These are phyloP conservation scores for Urocitellus parryii DNA, from an alignment of 2,113 vertebrate species.

Conservation along the genomic window DNA sequence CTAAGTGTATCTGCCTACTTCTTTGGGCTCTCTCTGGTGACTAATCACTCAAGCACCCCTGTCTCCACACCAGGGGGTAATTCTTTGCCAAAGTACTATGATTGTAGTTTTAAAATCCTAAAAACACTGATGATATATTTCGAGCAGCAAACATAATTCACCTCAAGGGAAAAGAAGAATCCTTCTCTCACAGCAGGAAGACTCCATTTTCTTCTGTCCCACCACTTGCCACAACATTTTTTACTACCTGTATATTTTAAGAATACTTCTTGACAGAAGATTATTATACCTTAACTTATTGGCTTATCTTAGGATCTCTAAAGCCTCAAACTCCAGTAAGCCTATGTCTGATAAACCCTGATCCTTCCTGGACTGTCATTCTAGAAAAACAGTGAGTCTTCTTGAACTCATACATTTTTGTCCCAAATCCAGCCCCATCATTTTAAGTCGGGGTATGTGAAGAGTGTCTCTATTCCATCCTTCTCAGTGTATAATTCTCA, in stretches of 20 bases:
- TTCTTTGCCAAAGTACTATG: slow-evolving; percentile 30
- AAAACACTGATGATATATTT: slow-evolving; percentile 28
- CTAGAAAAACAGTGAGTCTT: background rate
- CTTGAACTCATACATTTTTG: background rate
- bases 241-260: slow-evolving; percentile 45
- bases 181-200: slow-evolving; percentile 33
- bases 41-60: slow-evolving; percentile 22
- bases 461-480: background rate
- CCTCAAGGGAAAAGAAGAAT: slow-evolving; percentile 24
- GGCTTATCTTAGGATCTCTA: background rate
- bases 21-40: slow-evolving; percentile 48
- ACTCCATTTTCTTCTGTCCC: slow-evolving; percentile 11
- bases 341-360: background rate
- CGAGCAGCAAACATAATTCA: slow-evolving; percentile 48
- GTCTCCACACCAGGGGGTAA: background rate
- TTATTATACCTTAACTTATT: slow-evolving; percentile 49
- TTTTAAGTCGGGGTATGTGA: background rate
- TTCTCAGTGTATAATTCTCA: background rate
- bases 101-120: slow-evolving; percentile 51
- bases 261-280: slow-evolving; percentile 51
- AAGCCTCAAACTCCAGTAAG: background rate
- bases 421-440: background rate
- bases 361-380: background rate
- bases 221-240: slow-evolving; percentile 29
- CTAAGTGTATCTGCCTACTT: slow-evolving; percentile 13